Base-by-base conservation (phyloP, 1,140 invertebrate species). In the Drosophila grimshawi region DNA sequence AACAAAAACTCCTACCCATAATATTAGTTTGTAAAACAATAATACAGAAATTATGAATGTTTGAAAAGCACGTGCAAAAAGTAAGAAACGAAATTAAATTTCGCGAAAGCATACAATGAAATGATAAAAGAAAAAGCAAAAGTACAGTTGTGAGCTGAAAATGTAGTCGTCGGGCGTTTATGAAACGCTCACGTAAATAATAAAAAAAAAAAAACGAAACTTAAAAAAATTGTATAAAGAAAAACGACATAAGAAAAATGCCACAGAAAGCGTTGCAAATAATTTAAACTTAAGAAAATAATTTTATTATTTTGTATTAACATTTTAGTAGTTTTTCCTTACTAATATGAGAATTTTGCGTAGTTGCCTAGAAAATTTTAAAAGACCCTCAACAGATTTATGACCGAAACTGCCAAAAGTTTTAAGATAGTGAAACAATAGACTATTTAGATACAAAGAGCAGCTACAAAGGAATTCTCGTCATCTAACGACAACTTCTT, bases 401-500 rank as follows among this genome's bases (percentile, higher is more conserved):
- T 37, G 49, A 55, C 46, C 53, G 39, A 65, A 77, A 81, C 78
- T 81, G 80, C 81, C 74, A 79, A 85, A 75, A 69, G 39, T 46
- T 60, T 41, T 35, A n/a, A 43, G 29, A n/a, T 63, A 74, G 37
- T 41, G 48, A 49, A 59, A 3, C 39, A 43, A 43, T 43, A 66
- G 27, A 56, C 33, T 62, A 56, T 59, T 59, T 67, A 71, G 39
- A 65, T 6, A 45, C 49, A 30, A 30, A 59, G 52, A 70, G 57
- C 53, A 74, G 69, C 86, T 90, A 90, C 86, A 86, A 90, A 86
- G n/a, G 55, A 81, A 92, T 90, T 92, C 90, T 92, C 90, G 81
- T 91, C 76, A 67, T 78, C 86, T 81, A 88, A 86, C 82, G 86
- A 92, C 92, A 92, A 92, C 93, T 93, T 92, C 92, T 93, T 92